These are phyloP conservation scores for Stigmatopora nigra DNA, from an alignment of 2,113 vertebrate species.

Conservation along the genomic window DNA sequence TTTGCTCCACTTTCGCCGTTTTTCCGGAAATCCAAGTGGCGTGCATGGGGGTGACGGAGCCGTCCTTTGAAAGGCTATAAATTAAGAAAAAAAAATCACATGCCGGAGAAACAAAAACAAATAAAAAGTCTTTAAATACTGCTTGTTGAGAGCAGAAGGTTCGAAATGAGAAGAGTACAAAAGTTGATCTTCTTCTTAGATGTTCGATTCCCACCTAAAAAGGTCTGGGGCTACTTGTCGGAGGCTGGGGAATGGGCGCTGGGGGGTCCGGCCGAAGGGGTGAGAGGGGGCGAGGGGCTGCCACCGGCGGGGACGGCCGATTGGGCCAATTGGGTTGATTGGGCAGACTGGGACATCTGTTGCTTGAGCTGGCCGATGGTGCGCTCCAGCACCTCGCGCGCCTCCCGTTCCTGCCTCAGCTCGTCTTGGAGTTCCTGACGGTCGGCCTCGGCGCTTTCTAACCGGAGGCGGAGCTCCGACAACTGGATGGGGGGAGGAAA, in stretches of 20 bases:
- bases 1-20: too few species aligned
- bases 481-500: slow-evolving; percentile 62
- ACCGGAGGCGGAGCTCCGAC: slow-evolving; percentile 80
- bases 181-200: slow-evolving; percentile 28
- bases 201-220: slow-evolving; percentile 47
- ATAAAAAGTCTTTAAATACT: slow-evolving; percentile 61
- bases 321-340: too few species aligned
- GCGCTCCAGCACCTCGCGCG: slow-evolving; percentile 85
- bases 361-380: slow-evolving; percentile 86
- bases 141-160: slow-evolving; percentile 33
- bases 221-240: slow-evolving; percentile 40
- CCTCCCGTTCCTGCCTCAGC: slow-evolving; percentile 85
- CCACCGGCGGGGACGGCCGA: slow-evolving; percentile 44
- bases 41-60: slow-evolving; percentile 8
- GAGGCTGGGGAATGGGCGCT: slow-evolving; percentile 43
- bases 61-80: slow-evolving; percentile 63
- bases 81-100: slow-evolving; percentile 54
- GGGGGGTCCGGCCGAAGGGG: slow-evolving; percentile 50
- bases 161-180: slow-evolving; percentile 15
- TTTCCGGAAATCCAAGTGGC: background rate
- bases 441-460: slow-evolving; percentile 87
- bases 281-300: slow-evolving; percentile 62
- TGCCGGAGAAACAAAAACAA: slow-evolving; percentile 15
- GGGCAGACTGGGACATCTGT: slow-evolving; percentile 74
- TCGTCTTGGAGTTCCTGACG: slow-evolving; percentile 93